phyloP scores from a whole-genome alignment of 2,797 vertebrate species.

The Alca torda region DNA sequence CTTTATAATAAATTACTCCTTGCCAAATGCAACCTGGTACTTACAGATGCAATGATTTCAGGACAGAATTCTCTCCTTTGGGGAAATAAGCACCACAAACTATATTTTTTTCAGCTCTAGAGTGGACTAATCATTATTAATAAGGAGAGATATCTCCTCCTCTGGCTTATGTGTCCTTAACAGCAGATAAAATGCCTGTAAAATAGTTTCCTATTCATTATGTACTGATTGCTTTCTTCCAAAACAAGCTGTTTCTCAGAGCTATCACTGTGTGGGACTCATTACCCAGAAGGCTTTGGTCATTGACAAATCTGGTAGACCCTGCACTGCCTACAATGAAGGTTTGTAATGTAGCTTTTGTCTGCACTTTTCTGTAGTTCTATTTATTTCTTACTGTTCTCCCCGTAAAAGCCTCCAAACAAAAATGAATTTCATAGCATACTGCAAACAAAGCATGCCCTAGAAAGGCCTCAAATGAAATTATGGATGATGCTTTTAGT shows the following conservation, averaged over 20 bases:
- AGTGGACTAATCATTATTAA: conserved; percentile 73
- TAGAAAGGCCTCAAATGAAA: not conserved
- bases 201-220: conserved; percentile 50
- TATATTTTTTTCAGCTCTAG: conserved; percentile 55
- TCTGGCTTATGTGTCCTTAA: conserved; percentile 57
- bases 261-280: not conserved
- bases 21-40: not conserved
- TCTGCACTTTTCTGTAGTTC: not conserved
- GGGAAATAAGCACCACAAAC: conserved; percentile 12
- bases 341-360: not conserved
- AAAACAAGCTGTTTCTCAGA: conserved; percentile 36
- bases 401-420: not conserved
- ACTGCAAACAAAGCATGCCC: not conserved
- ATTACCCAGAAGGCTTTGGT: not conserved
- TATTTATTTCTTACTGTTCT: not conserved
- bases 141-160: conserved; percentile 59
- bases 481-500: not conserved
- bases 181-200: conserved; percentile 57
- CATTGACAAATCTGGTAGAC: conserved; percentile 27
- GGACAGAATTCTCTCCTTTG: not conserved
- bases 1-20: not conserved
- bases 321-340: conserved; percentile 5
- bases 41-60: conserved; percentile 11
- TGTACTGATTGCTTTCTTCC: conserved; percentile 52
- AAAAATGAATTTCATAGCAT: not conserved